Conservation (phyloP, 2,797 vertebrate genomes). For the Sorex maritimensis region DNA sequence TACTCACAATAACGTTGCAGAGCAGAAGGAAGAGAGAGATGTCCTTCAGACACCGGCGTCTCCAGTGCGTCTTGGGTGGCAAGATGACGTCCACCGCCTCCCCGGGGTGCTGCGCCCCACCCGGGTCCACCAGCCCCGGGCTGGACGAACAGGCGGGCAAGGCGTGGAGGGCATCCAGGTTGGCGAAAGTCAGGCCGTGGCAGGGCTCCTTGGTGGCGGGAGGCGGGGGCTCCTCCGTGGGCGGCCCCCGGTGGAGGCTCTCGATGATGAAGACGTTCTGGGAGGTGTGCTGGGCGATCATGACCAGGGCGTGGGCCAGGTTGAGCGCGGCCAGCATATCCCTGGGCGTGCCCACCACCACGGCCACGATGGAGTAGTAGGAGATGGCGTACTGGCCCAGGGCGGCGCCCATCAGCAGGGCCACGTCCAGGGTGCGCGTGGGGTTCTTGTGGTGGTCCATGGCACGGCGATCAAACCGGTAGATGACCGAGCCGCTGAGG, state of each 20-base stretch:
- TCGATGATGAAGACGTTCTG: slow-evolving; percentile 97
- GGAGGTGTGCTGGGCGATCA: slow-evolving; percentile 95
- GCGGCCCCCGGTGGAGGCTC: slow-evolving; percentile 95
- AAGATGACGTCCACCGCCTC: slow-evolving; percentile 70
- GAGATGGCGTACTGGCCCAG: slow-evolving; percentile 96
- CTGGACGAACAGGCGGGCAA: neutral
- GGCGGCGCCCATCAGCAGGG: slow-evolving; percentile 95
- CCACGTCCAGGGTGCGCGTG: slow-evolving; percentile 95
- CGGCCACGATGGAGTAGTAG: slow-evolving; percentile 96
- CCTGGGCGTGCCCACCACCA: slow-evolving; percentile 90
- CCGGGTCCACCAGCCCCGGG: neutral
- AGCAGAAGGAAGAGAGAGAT: slow-evolving; percentile 95
- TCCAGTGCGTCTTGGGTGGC: slow-evolving; percentile 90
- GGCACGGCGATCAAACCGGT: slow-evolving; percentile 94
- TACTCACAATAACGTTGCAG: slow-evolving; percentile 95
- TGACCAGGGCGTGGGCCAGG: slow-evolving; percentile 93
- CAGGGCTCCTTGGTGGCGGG: slow-evolving; percentile 86
- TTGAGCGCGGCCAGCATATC: slow-evolving; percentile 92
- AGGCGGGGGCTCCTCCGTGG: slow-evolving; percentile 76
- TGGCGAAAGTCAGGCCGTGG: slow-evolving; percentile 88
- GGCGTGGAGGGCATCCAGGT: slow-evolving; percentile 84
- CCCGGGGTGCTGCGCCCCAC: slow-evolving; percentile 26
- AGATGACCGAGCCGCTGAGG: slow-evolving; percentile 92
- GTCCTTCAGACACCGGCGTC: slow-evolving; percentile 94
- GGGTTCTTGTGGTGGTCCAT: slow-evolving; percentile 96